Percentiles rank a stretch among this genome's conserved stretches.
Evolutionary conservation across 2,797 vertebrate genomes (phyloP).

Genomic region (Strix occidentalis): DNA sequence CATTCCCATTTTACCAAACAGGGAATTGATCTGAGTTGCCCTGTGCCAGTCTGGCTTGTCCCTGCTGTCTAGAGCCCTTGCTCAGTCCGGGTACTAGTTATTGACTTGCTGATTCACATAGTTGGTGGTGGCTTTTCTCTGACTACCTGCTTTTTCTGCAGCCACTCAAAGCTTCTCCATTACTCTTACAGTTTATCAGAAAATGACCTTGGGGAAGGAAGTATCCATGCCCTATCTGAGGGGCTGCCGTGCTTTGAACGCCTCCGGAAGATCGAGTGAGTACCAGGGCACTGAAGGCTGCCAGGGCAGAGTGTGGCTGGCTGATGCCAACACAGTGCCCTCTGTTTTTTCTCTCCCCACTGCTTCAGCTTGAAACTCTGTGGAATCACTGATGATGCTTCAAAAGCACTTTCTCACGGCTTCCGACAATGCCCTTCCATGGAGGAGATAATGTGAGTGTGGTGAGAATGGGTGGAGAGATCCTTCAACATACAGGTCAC

Average conservation of each 20-base stretch:
- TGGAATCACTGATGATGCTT: constrained; percentile 60
- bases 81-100: not conserved
- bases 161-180: not conserved
- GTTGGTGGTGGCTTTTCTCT: not conserved
- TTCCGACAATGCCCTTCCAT: constrained; percentile 78
- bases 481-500: not conserved
- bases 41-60: not conserved
- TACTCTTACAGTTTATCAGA: constrained; percentile 80
- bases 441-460: constrained; percentile 85
- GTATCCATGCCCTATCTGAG: constrained; percentile 61
- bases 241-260: constrained; percentile 69
- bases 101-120: not conserved
- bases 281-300: not conserved
- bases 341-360: not conserved
- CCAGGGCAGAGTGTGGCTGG: not conserved
- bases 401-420: constrained; percentile 63
- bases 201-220: constrained; percentile 76
- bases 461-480: not conserved
- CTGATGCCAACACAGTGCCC: not conserved
- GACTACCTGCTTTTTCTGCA: not conserved
- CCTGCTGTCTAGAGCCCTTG: not conserved
- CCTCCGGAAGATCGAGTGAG: constrained; percentile 85
- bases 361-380: constrained; percentile 77
- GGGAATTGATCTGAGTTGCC: not conserved
- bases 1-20: not conserved